Base-by-base conservation (phyloP, 1,140 invertebrate species). In the Glossosoma conforme region DNA sequence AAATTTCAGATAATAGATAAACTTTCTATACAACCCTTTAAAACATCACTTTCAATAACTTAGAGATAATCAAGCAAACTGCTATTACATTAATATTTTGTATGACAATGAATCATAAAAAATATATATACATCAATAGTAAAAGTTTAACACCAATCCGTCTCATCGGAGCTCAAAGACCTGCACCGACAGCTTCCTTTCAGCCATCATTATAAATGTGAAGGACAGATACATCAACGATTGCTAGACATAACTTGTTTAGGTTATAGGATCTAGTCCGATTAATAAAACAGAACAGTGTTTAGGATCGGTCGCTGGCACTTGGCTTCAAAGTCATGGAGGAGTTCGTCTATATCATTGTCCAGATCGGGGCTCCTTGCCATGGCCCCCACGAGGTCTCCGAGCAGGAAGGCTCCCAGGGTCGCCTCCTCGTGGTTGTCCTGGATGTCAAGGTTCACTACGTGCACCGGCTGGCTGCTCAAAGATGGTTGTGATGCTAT, bases 381-480 rank as follows among this genome's bases (percentile, higher is more conserved):
- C 69, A 99, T 76, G 90, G 90, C 83, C 38, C 84, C 83, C 38
- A 94, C 89, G 68, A 99, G 80, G 74, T 99, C 93, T 69, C 89
- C 92, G 53, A 99, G 96, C 51, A 98, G 76, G 75, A 98, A 97
- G n/a, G 97, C 97, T 52, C 97, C 97, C 64, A 99, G 87, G n/a
- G 96, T 96, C 0, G 97, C 97, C 69, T 99, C 97, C 76, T 99
- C 97, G 53, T 98, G 94, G 72, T 99, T 99, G 77, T 99, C 97
- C 70, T 95, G 93, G 66, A 99, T 97, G 65, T 99, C 96, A 60
- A 99, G 89, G 70, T 99, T 99, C 19, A 99, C 89, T 10, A 99
- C 82, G 77, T 99, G 97, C 1, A 93, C 93, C 6, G 91, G 87
- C 44, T 87, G 83, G 70, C 88, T 91, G 50, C 84, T 81, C 44